A percentile compares a stretch with the other conserved stretches of the same genome.
Evolutionary conservation across 2,113 vertebrate genomes (phyloP).

Genomic region (Limnothrissa miodon): DNA sequence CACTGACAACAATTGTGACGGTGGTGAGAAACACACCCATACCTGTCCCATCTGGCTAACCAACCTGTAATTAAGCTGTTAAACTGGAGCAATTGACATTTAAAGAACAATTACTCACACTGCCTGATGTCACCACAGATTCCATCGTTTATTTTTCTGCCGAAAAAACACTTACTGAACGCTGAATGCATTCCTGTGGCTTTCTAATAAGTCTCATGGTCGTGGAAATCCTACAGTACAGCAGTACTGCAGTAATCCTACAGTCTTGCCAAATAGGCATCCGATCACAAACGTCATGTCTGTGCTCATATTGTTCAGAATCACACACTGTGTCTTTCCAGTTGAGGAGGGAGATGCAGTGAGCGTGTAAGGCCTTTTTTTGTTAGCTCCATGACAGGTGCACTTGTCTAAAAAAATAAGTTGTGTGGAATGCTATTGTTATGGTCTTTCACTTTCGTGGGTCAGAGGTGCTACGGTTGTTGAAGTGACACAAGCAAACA

Average conservation of each 20-base stretch:
- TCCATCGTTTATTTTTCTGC: conserved; percentile 12
- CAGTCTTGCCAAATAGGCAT: not conserved
- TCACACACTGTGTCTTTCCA: not conserved
- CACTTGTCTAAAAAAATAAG: not conserved
- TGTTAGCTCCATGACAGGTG: not conserved
- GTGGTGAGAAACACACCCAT: conserved; percentile 30
- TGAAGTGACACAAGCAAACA: not conserved
- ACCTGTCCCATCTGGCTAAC: conserved; percentile 46
- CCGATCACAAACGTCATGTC: not conserved
- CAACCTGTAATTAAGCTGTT: conserved; percentile 21
- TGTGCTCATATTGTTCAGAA: not conserved
- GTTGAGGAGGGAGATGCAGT: not conserved
- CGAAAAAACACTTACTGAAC: conserved; percentile 22
- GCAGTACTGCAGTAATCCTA: no score
- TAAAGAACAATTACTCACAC: conserved; percentile 52
- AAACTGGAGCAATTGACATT: conserved; percentile 43
- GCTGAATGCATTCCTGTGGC: conserved; percentile 53
- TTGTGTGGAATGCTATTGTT: not conserved
- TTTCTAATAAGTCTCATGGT: conserved; percentile 55
- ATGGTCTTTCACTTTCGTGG: not conserved
- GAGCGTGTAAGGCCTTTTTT: not conserved
- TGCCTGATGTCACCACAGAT: conserved; percentile 61
- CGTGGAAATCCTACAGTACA: not conserved
- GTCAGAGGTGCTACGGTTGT: not conserved
- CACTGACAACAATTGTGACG: not conserved